Percentiles rank a stretch among this genome's conserved stretches.
Evolutionary conservation across 1,140 invertebrate genomes (phyloP).

Genomic region (Oryzaephilus surinamensis): DNA sequence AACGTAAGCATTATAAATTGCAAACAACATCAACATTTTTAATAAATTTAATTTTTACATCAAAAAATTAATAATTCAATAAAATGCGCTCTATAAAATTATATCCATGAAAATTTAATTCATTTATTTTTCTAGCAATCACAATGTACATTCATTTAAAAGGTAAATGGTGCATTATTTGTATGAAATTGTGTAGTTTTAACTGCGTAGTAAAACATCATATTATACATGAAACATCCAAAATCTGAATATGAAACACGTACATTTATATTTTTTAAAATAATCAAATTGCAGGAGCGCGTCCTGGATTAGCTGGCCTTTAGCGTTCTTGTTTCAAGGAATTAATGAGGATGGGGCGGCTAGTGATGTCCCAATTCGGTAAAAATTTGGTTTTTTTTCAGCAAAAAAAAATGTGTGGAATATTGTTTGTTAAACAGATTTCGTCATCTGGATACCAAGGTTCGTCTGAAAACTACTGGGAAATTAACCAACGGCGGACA

Average conservation of each 20-base stretch:
- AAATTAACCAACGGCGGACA: slow-evolving; percentile 41
- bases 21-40: neutral
- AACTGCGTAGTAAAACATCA: too few species aligned
- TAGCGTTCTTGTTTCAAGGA: slow-evolving; percentile 75
- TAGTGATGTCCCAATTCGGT: slow-evolving; percentile 73
- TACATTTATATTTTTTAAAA: slow-evolving; percentile 3
- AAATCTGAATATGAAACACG: neutral
- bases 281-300: slow-evolving; percentile 34
- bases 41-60: too few species aligned
- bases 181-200: too few species aligned
- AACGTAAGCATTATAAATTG: slow-evolving; percentile 23
- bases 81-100: too few species aligned
- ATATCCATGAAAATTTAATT: too few species aligned
- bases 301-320: slow-evolving; percentile 86
- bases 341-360: slow-evolving; percentile 51
- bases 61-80: too few species aligned
- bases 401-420: neutral
- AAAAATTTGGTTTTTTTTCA: slow-evolving; percentile 14
- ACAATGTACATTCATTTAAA: slow-evolving; percentile 8
- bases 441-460: slow-evolving; percentile 69
- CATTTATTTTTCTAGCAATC: too few species aligned
- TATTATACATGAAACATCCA: too few species aligned
- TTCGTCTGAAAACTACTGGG: slow-evolving; percentile 51
- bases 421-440: slow-evolving; percentile 44
- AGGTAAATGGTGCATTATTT: too few species aligned